A percentile compares a stretch with the other conserved stretches of the same genome.
Evolutionary conservation across 2,888 invertebrate species (phyloP).

Genomic region (Meteorus cinctellus): DNA sequence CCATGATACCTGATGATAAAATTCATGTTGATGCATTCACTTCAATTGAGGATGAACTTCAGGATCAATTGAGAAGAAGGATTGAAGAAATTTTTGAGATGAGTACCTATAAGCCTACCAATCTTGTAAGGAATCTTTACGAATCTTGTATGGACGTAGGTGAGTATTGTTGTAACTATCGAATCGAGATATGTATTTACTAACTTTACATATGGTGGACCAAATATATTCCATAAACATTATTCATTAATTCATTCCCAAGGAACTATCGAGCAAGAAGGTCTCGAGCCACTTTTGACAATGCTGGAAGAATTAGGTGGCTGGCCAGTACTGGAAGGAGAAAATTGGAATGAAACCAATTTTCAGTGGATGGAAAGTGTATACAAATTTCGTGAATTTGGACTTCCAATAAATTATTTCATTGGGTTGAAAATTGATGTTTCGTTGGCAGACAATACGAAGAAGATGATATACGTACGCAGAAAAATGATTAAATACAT

Average conservation of each 20-base stretch:
- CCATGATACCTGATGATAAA: constrained; percentile 84
- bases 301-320: constrained; percentile 88
- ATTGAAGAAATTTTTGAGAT: constrained; percentile 77
- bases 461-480: constrained; percentile 88
- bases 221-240: no score
- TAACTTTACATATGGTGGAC: no score
- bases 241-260: not conserved
- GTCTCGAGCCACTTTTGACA: constrained; percentile 81
- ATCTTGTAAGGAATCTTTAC: constrained; percentile 87
- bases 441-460: constrained; percentile 91
- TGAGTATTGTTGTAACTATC: constrained; percentile 63
- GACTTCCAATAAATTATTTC: constrained; percentile 92
- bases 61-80: constrained; percentile 80
- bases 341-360: constrained; percentile 80
- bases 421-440: constrained; percentile 92
- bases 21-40: constrained; percentile 83
- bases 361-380: constrained; percentile 90
- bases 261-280: constrained; percentile 88
- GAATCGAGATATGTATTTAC: no score
- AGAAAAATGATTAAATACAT: no score
- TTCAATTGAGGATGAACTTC: constrained; percentile 81
- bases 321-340: constrained; percentile 92
- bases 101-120: constrained; percentile 82
- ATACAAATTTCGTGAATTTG: constrained; percentile 85
- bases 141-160: constrained; percentile 91